Base-by-base conservation (phyloP, 2,888 invertebrate genomes). In the Incurvaria masculella region DNA sequence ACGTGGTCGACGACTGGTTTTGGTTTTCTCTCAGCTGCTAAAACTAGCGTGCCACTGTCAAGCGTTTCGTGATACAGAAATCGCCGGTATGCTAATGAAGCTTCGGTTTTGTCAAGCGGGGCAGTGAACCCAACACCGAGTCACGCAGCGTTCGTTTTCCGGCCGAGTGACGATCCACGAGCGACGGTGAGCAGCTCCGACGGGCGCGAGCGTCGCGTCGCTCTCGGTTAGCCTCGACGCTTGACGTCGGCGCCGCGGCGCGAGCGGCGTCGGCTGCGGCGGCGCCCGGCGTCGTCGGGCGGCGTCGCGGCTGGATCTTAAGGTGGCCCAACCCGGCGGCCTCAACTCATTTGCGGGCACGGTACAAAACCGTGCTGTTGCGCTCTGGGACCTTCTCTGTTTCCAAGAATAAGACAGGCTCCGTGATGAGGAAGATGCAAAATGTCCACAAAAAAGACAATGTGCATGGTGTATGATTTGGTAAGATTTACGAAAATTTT, bases 91-190 rank as follows among this genome's bases (percentile, higher is more conserved):
- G 38, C 50, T 46, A 1, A 53, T 57, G 1, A 60, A 61, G 1
- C 59, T 73, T 2, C 44, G 51, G 39, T 61, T 60, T 21, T 47
- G 55, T 1, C 62, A 67, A 33, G 66, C 70, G 45, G 70, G 69
- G 51, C 52, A 72, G 17, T 58, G 62, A 21, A 74, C 74, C 53
- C 53, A 74, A 5, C 60, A 62, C 18, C 54, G 57, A n/a, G 74
- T 74, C 51, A 38, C 43, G 33, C 43, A 42, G 38, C 38, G 39
- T 33, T 38, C 43, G 38, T 43, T 47, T 43, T 27, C 33, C 38
- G 47, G 38, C 20, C 6, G 43, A 20, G 20, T 17, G 38, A 47
- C 21, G 43, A 33, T 47, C 38, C 38, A 43, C 47, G 43, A 33
- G 43, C 44, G n/a, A n/a, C 33, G 20, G 39, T 47, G 20, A 45